Evolutionary conservation across 2,888 invertebrate genomes (phyloP).

Genomic region (Sipha maydis): DNA sequence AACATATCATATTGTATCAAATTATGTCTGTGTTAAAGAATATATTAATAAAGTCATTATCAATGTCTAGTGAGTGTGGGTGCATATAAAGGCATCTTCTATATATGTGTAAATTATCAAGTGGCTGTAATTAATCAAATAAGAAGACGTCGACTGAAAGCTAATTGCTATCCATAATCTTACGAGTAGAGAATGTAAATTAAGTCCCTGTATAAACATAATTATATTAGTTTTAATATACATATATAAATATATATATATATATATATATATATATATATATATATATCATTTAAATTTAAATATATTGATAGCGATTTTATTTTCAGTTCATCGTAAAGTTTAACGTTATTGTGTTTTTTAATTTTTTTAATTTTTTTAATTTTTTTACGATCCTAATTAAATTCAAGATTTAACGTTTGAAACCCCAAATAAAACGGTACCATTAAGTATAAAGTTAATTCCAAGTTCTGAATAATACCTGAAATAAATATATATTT

Average conservation of each 20-base stretch:
- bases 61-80: no score
- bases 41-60: not conserved
- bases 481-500: not conserved
- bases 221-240: not conserved
- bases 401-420: not conserved
- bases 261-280: no score
- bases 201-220: not conserved
- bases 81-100: not conserved
- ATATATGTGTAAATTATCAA: not conserved
- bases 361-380: not conserved
- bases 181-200: not conserved
- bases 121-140: slow-evolving; percentile 37
- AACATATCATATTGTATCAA: no score
- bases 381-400: not conserved
- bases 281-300: not conserved
- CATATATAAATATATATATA: no score
- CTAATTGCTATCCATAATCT: slow-evolving; percentile 13
- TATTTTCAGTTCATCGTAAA: not conserved
- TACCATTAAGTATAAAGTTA: not conserved
- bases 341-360: not conserved
- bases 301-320: not conserved
- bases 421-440: not conserved
- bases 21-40: not conserved
- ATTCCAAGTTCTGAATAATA: not conserved
- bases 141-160: not conserved